A percentile compares a stretch with the other conserved stretches of the same genome.
Evolutionary conservation across 2,888 invertebrate genomes (phyloP).

Genomic region (Lucinisca nassula): DNA sequence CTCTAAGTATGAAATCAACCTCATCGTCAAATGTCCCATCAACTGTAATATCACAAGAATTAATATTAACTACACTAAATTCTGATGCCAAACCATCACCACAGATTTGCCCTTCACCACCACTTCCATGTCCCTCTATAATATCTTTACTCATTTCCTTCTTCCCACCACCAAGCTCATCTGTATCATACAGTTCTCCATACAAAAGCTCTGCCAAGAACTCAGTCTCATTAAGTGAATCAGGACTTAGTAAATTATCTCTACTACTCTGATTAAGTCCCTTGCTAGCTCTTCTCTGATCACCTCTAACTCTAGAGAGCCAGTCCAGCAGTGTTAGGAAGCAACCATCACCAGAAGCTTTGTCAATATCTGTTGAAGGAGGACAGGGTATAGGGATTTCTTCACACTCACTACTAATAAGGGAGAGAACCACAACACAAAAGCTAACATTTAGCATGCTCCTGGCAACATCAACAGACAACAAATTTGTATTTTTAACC

Average conservation of each 20-base stretch:
- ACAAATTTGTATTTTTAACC: too few relatives aligned
- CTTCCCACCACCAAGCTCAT: background rate
- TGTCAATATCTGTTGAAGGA: slow-evolving; percentile 42
- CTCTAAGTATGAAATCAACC: background rate
- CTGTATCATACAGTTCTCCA: background rate
- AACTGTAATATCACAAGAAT: slow-evolving; percentile 7
- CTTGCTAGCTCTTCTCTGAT: background rate
- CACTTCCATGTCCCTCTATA: background rate
- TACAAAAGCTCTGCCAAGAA: slow-evolving; percentile 6
- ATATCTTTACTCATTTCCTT: background rate
- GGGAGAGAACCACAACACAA: background rate
- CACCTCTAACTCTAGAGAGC: slow-evolving; percentile 20
- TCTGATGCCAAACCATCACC: background rate
- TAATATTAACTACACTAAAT: background rate
- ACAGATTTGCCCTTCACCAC: background rate
- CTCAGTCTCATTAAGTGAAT: background rate
- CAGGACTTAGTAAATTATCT: background rate
- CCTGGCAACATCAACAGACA: too few relatives aligned
- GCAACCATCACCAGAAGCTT: slow-evolving; percentile 52
- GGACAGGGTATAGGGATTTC: background rate
- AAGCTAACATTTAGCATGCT: too few relatives aligned
- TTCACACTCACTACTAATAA: background rate
- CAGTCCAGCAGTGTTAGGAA: slow-evolving; percentile 60
- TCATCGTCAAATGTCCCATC: background rate
- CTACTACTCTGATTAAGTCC: background rate